These are phyloP conservation scores for Pangasianodon gigas DNA, from an alignment of 2,113 vertebrate genomes.

Conservation along the genomic window DNA sequence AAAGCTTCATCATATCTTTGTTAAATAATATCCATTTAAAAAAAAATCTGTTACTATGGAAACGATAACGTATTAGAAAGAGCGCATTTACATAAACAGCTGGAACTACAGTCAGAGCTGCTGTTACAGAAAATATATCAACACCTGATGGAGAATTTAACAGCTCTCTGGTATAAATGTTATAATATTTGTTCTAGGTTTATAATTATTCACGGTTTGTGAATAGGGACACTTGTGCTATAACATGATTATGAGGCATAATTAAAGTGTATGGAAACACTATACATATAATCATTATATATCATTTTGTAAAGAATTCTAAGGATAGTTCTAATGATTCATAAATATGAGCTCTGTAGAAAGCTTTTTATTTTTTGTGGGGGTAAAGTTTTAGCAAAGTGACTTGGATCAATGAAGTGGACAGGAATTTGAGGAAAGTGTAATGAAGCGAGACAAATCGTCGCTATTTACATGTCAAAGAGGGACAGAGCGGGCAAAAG, in stretches of 20 bases:
- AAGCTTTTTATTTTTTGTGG: not conserved
- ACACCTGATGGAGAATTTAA: not conserved
- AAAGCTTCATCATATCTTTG: too few relatives aligned
- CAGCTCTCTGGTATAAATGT: not conserved
- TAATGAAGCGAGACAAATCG: not conserved
- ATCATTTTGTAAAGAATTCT: too few relatives aligned
- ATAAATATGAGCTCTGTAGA: not conserved
- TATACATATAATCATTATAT: not conserved
- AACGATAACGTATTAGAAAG: not conserved
- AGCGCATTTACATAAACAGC: not conserved
- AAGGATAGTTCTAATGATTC: too few relatives aligned
- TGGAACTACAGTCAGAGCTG: not conserved
- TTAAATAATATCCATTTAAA: too few relatives aligned
- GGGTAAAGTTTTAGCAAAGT: conserved; percentile 1
- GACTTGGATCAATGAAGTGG: not conserved
- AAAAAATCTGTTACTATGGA: not conserved
- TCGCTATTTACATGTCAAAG: not conserved
- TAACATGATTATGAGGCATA: not conserved
- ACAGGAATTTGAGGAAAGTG: not conserved
- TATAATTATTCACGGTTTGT: not conserved
- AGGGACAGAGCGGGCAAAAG: not conserved
- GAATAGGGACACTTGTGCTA: not conserved
- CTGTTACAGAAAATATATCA: too few relatives aligned
- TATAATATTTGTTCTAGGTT: not conserved
- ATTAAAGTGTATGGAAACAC: not conserved